Conservation (phyloP, 2,888 invertebrate species). For the Acanthopleura granulata region DNA sequence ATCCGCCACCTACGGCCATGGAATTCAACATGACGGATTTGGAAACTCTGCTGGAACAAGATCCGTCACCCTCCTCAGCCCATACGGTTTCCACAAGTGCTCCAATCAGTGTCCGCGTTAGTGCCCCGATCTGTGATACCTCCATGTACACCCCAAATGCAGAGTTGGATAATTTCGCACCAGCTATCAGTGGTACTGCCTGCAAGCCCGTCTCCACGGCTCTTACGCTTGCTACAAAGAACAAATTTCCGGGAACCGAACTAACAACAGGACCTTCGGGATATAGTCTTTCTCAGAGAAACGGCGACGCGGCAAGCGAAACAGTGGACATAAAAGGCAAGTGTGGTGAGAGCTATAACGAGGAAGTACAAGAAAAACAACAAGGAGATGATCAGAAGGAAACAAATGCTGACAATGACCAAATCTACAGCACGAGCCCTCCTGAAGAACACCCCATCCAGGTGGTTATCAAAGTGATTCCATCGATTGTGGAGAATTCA, state of each 20-base stretch:
- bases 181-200: neutral
- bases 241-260: neutral
- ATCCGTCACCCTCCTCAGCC: neutral
- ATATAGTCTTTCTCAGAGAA: neutral
- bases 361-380: neutral
- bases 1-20: constrained; percentile 15
- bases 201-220: constrained; percentile 12
- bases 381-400: neutral
- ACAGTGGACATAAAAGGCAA: neutral
- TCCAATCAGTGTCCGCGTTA: neutral
- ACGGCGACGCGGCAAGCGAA: neutral
- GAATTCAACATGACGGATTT: neutral
- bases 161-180: neutral
- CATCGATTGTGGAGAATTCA: neutral
- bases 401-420: neutral
- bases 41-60: neutral
- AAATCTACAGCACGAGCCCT: neutral
- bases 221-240: neutral
- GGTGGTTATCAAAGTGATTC: constrained; percentile 12
- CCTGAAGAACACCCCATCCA: neutral
- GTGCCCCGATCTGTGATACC: neutral
- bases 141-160: neutral
- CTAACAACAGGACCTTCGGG: neutral
- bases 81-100: neutral
- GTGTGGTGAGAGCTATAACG: neutral